phyloP scores from a whole-genome alignment of 2,797 vertebrate genomes.

The Lagocephalus sceleratus region DNA sequence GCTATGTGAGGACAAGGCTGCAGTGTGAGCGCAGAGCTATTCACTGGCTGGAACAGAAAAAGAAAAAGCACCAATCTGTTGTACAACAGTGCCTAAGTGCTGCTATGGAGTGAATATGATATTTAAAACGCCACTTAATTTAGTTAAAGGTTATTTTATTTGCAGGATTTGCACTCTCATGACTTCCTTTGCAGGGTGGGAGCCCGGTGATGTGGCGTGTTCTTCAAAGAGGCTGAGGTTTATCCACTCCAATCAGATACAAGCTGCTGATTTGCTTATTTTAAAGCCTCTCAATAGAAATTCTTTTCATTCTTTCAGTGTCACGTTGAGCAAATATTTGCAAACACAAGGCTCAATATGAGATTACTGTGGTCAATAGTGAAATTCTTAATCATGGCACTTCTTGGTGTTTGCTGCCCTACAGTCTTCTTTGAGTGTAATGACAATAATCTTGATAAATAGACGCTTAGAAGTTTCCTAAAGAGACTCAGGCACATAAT shows the following conservation, averaged over 20 bases:
- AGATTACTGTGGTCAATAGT: conserved; percentile 1
- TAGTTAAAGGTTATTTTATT: no score
- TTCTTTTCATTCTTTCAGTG: neutral
- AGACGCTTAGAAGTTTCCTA: no score
- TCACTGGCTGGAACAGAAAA: conserved; percentile 16
- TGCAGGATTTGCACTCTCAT: no score
- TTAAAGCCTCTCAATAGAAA: neutral
- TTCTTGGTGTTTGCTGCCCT: conserved; percentile 10
- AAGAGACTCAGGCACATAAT: no score
- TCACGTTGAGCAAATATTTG: conserved; percentile 26
- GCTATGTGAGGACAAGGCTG: conserved; percentile 69
- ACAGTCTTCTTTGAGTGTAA: conserved; percentile 2
- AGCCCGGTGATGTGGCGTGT: no score
- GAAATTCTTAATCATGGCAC: neutral
- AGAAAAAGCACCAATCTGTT: conserved; percentile 1
- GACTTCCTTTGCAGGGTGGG: no score
- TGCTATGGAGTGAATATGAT: neutral
- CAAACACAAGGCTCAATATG: conserved; percentile 17
- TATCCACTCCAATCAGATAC: no score
- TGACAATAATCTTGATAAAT: neutral
- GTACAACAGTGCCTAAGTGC: neutral
- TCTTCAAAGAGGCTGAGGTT: no score
- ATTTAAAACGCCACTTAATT: no score
- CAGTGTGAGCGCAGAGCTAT: conserved; percentile 35
- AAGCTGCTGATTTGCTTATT: no score